Percentiles rank a stretch among this genome's conserved stretches.
Evolutionary conservation across 2,797 vertebrate species (phyloP).

Genomic region (Crocodylus rhombifer): DNA sequence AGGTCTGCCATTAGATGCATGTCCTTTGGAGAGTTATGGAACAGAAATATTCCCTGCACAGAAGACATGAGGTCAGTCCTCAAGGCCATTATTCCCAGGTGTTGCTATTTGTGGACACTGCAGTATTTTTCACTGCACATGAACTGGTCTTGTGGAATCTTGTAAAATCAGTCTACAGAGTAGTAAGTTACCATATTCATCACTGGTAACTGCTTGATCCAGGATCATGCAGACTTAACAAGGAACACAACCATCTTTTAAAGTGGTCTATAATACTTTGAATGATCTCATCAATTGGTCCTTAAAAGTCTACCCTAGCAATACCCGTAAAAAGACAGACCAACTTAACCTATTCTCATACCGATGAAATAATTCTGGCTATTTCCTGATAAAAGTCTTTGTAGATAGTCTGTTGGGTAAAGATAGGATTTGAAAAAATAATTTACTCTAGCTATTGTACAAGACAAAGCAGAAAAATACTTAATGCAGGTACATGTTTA

Average conservation of each 20-base stretch:
- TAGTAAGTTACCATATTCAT: not conserved
- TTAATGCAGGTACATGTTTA: not conserved
- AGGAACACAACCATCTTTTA: conserved; percentile 15
- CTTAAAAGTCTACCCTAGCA: not conserved
- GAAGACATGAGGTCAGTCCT: conserved; percentile 1
- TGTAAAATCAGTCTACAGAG: conserved; percentile 33
- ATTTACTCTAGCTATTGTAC: not conserved
- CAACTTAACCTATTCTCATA: not conserved
- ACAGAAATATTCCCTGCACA: not conserved
- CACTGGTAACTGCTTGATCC: conserved; percentile 35
- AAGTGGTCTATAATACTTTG: not conserved
- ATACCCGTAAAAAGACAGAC: not conserved
- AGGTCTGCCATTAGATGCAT: not conserved
- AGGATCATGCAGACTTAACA: conserved; percentile 20
- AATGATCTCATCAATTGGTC: not conserved
- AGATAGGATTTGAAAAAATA: not conserved
- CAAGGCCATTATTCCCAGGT: conserved; percentile 8
- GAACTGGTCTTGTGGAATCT: not conserved
- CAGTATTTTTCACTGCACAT: conserved; percentile 9
- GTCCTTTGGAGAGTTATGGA: conserved; percentile 5
- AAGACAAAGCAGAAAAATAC: not conserved
- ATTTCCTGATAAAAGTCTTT: not conserved
- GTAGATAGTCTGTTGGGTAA: not conserved
- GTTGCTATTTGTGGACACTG: conserved; percentile 36
- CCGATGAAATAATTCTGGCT: not conserved